These are phyloP conservation scores for Eupelmus urozonus DNA, from an alignment of 2,888 invertebrate genomes.

Conservation along the genomic window DNA sequence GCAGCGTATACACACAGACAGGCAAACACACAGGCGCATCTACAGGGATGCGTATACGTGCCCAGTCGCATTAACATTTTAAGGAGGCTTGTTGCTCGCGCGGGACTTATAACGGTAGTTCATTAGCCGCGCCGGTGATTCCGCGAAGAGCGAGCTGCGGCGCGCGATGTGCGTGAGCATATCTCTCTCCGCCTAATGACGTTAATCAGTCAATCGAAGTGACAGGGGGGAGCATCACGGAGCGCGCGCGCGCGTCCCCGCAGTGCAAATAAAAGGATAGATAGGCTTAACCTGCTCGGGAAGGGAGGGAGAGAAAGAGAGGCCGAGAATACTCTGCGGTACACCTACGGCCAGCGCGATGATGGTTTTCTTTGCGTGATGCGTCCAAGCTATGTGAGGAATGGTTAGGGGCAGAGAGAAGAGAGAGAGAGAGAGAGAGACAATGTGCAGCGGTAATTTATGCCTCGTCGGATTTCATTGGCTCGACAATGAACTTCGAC, in stretches of 20 bases:
- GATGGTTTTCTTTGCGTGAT: not conserved
- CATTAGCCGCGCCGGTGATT: conserved; percentile 36
- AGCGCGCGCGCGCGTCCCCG: conserved; percentile 17
- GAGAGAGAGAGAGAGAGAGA: not conserved
- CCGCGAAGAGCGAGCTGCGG: not conserved
- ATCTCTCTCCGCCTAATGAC: conserved; percentile 65
- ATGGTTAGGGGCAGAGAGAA: too few relatives aligned
- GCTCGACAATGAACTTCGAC: conserved; percentile 6
- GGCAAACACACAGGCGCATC: too few relatives aligned
- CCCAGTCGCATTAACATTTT: conserved; percentile 67
- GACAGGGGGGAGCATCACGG: conserved; percentile 62
- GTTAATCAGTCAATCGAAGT: conserved; percentile 70
- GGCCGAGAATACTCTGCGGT: not conserved
- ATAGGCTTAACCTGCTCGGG: conserved; percentile 41
- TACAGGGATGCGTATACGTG: too few relatives aligned
- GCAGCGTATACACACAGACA: too few relatives aligned
- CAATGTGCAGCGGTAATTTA: conserved; percentile 15
- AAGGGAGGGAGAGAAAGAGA: not conserved
- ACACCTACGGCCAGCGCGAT: not conserved
- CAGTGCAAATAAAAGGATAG: conserved; percentile 48
- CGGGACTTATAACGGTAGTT: conserved; percentile 44
- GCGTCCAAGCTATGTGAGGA: not conserved
- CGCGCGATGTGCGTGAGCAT: not conserved
- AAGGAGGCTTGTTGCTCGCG: conserved; percentile 62
- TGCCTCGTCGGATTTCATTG: conserved; percentile 7